Conservation (phyloP, 2,797 vertebrate species). For the Acrossocheilus wenchowensis region DNA sequence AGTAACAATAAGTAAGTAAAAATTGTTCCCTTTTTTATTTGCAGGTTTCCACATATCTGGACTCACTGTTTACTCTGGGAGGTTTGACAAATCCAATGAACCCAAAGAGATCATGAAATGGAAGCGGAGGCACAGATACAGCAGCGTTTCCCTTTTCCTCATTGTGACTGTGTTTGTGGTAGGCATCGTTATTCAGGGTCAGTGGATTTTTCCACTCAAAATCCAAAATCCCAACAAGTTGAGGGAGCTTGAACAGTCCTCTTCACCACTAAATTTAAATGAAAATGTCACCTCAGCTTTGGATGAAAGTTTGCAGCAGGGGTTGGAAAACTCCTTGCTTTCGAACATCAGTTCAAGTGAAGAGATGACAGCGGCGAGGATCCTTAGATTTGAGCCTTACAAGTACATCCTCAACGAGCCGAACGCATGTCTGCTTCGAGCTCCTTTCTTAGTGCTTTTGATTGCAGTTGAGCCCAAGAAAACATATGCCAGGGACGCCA, state of each 20-base stretch:
- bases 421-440: constrained; percentile 79
- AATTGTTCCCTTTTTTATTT: background rate
- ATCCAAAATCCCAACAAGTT: constrained; percentile 56
- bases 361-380: constrained; percentile 69
- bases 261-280: constrained; percentile 74
- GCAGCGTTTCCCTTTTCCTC: constrained; percentile 83
- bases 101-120: constrained; percentile 69
- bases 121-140: constrained; percentile 82
- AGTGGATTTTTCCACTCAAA: constrained; percentile 69
- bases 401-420: constrained; percentile 90
- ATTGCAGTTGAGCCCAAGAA: too few species aligned
- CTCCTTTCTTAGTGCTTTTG: too few species aligned
- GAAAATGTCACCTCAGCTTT: constrained; percentile 75
- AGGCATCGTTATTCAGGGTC: constrained; percentile 83
- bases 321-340: constrained; percentile 73
- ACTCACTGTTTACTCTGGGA: background rate
- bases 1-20: background rate
- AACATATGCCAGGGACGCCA: too few species aligned
- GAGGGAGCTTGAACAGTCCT: constrained; percentile 78
- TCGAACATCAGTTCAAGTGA: constrained; percentile 83
- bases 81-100: background rate
- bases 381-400: constrained; percentile 75
- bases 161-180: constrained; percentile 85
- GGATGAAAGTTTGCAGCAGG: constrained; percentile 73
- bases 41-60: constrained; percentile 9